Conservation (phyloP, 2,888 invertebrate genomes). For the Catocala nupta region DNA sequence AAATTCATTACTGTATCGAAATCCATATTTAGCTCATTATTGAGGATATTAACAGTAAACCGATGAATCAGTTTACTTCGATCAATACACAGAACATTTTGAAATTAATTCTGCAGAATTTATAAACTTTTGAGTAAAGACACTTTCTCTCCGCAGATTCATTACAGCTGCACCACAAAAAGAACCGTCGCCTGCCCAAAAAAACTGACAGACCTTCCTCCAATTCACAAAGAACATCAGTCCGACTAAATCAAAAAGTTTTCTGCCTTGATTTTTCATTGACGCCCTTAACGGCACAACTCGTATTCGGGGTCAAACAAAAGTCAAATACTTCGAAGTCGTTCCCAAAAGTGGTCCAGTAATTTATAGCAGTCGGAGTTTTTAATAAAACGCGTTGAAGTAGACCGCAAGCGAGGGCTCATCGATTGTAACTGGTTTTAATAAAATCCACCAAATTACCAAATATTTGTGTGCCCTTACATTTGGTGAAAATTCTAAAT, state of each 20-base stretch:
- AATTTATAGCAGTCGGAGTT: constrained; percentile 51
- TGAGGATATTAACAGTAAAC: too few relatives aligned
- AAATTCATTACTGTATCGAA: too few relatives aligned
- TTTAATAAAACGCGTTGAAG: constrained; percentile 52
- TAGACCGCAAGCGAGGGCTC: constrained; percentile 15
- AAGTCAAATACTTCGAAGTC: constrained; percentile 43
- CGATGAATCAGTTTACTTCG: background rate
- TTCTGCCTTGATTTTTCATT: constrained; percentile 43
- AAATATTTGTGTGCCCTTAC: constrained; percentile 33
- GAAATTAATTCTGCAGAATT: background rate
- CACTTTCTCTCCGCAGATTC: constrained; percentile 33
- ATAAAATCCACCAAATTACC: constrained; percentile 28
- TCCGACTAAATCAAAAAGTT: constrained; percentile 54
- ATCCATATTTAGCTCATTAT: too few relatives aligned
- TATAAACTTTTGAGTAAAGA: background rate
- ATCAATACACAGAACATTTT: background rate
- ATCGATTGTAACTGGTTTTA: constrained; percentile 22
- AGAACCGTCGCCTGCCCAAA: background rate
- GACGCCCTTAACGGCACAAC: constrained; percentile 50
- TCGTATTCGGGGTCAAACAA: constrained; percentile 47
- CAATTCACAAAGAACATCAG: constrained; percentile 24
- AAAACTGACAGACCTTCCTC: constrained; percentile 17
- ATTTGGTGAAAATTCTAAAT: constrained; percentile 3
- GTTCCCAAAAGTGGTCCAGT: constrained; percentile 40
- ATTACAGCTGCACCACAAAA: constrained; percentile 41